Percentiles rank a stretch among this genome's conserved stretches.
Evolutionary conservation across 2,888 invertebrate genomes (phyloP).

Genomic region (Agrypnus murinus): DNA sequence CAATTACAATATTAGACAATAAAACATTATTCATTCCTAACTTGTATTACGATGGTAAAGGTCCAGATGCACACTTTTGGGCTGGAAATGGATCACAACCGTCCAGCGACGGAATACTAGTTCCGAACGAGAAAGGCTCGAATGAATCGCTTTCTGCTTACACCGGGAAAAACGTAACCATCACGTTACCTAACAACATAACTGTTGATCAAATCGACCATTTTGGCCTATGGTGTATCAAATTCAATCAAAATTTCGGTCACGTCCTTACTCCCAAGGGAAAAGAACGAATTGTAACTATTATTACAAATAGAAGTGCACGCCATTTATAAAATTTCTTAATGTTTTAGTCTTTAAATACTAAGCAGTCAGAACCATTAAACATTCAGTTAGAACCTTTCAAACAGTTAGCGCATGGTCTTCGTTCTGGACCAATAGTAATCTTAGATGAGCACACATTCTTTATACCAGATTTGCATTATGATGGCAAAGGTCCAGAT

Average conservation of each 20-base stretch:
- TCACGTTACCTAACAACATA: conserved; percentile 49
- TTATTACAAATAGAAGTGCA: too few relatives aligned
- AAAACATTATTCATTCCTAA: conserved; percentile 52
- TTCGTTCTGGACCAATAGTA: conserved; percentile 59
- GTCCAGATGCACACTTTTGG: conserved; percentile 56
- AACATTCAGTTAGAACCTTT: conserved; percentile 40
- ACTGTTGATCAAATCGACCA: conserved; percentile 55
- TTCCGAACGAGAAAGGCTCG: conserved; percentile 47
- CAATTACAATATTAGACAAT: conserved; percentile 52
- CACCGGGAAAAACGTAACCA: conserved; percentile 48
- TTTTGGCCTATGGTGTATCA: conserved; percentile 54
- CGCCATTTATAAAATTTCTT: too few relatives aligned
- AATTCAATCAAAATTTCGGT: conserved; percentile 35
- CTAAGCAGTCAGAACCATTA: neutral
- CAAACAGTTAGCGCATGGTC: conserved; percentile 35
- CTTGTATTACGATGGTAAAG: conserved; percentile 56
- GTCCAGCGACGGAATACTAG: conserved; percentile 39
- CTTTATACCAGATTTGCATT: conserved; percentile 53
- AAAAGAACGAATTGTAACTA: too few relatives aligned
- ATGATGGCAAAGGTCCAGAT: conserved; percentile 56
- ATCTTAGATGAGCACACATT: conserved; percentile 58
- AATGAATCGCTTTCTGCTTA: conserved; percentile 36
- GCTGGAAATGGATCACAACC: conserved; percentile 53
- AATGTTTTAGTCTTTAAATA: too few relatives aligned
- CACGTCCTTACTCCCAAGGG: neutral